Evolutionary conservation across 2,888 invertebrate genomes (phyloP), one percentile per base, ranked within the genome.

Genomic region (Scaptomyza caliginosa): DNA sequence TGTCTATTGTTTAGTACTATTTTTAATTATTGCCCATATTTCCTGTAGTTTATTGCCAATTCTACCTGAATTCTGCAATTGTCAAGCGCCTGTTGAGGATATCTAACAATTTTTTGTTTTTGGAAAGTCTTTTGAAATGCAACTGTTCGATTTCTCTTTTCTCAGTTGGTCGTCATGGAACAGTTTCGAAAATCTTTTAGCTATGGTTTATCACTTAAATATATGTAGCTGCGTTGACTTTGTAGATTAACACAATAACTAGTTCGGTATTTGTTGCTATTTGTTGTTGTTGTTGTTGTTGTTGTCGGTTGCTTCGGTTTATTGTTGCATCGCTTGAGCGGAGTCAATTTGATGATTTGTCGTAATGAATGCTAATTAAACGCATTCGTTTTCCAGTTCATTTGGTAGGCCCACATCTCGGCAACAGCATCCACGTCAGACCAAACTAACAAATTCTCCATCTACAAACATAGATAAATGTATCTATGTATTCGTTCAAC

Each of bases 311-410:
- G 43, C 30, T 40, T 40, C 43, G 56, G 57, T 67, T 82, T 79
- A 79, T 77, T 82, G 75, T 82, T 82, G 79, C 80, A 83, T 49
- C 66, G 78, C 74, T 43, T 55, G 45, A 43, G 58, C 48, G 23
- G 48, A 51, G 69, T 69, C 74, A 88, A 86, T 85, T 86, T 84
- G 86, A 85, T 88, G 72, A 85, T 83, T 76, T 84, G 70, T 89
- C 76, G 79, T 89, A 88, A 89, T 88, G 82, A 88, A 89, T 82
- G 88, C 86, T 89, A 89, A 89, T 88, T 88, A 87, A 74, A 74
- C 75, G 80, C 68, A 80, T 82, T 81, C 77, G 84, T 78, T 88
- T 87, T 89, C 80, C 79, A 84, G 86, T 87, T 77, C 89, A 86
- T 46, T 85, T 79, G 73, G 40, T 59, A 72, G 78, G 26, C 10